Evolutionary conservation across 2,888 invertebrate genomes (phyloP).

Genomic region (Dioctria linearis): DNA sequence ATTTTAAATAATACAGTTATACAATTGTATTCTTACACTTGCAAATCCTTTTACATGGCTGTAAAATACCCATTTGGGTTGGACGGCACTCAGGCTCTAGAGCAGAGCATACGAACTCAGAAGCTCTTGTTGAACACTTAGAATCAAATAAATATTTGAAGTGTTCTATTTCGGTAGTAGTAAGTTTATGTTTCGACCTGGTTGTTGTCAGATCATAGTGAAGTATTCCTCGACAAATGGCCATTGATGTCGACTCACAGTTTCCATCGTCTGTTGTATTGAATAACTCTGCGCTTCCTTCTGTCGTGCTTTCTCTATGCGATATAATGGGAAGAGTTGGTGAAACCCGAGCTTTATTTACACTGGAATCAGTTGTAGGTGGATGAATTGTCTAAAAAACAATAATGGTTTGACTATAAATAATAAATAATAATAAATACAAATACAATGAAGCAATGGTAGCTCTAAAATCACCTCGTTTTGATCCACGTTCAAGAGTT

Average conservation of each 20-base stretch:
- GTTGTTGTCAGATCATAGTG: conserved; percentile 78
- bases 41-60: conserved; percentile 78
- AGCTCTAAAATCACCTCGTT: conserved; percentile 55
- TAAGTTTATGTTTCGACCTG: conserved; percentile 63
- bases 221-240: conserved; percentile 76
- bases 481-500: conserved; percentile 59
- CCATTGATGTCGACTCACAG: conserved; percentile 68
- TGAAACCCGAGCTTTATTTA: conserved; percentile 75
- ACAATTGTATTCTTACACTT: conserved; percentile 72
- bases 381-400: conserved; percentile 62
- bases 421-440: not conserved
- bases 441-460: not conserved
- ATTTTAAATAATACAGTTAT: not conserved
- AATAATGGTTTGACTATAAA: not conserved
- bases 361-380: conserved; percentile 72
- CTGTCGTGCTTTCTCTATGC: conserved; percentile 69
- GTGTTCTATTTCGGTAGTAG: conserved; percentile 70
- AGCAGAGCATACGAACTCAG: conserved; percentile 77
- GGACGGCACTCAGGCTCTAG: conserved; percentile 80
- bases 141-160: conserved; percentile 76
- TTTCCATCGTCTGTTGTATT: conserved; percentile 60
- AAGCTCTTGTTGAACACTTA: conserved; percentile 77
- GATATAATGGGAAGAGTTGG: conserved; percentile 76
- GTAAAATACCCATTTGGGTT: conserved; percentile 73
- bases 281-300: conserved; percentile 61